These are phyloP conservation scores for Laupala kohalensis DNA, from an alignment of 1,140 invertebrate genomes.

Conservation along the genomic window DNA sequence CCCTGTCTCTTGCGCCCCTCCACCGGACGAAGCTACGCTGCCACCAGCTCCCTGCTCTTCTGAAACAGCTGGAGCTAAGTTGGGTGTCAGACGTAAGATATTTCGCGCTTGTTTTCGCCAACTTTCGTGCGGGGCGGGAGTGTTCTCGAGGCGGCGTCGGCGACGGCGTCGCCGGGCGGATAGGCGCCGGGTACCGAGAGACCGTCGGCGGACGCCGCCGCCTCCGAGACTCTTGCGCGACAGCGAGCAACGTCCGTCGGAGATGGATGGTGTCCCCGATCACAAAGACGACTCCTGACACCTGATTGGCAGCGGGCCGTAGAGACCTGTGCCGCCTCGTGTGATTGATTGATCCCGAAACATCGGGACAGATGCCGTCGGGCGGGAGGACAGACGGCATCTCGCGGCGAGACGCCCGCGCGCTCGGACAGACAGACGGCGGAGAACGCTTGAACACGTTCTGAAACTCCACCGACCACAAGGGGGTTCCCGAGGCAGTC, in stretches of 20 bases:
- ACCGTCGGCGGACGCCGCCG: neutral
- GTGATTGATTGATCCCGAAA: slow-evolving; percentile 8
- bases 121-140: neutral
- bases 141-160: neutral
- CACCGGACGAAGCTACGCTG: too few relatives aligned
- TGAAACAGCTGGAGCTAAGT: neutral
- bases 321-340: neutral
- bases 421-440: neutral
- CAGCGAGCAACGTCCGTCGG: slow-evolving; percentile 30
- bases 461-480: too few relatives aligned
- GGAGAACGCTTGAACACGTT: too few relatives aligned
- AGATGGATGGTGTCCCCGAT: slow-evolving; percentile 4
- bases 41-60: too few relatives aligned
- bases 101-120: neutral
- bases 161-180: neutral
- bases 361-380: neutral
- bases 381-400: neutral
- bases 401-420: neutral
- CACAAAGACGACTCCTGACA: slow-evolving; percentile 9
- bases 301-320: slow-evolving; percentile 2
- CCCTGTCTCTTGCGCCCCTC: too few relatives aligned
- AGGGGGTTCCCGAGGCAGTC: too few relatives aligned
- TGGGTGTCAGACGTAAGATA: neutral
- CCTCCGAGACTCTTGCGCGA: neutral
- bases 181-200: neutral